Base-by-base conservation (phyloP, 1,140 invertebrate genomes). In the Lepidurus couesii region DNA sequence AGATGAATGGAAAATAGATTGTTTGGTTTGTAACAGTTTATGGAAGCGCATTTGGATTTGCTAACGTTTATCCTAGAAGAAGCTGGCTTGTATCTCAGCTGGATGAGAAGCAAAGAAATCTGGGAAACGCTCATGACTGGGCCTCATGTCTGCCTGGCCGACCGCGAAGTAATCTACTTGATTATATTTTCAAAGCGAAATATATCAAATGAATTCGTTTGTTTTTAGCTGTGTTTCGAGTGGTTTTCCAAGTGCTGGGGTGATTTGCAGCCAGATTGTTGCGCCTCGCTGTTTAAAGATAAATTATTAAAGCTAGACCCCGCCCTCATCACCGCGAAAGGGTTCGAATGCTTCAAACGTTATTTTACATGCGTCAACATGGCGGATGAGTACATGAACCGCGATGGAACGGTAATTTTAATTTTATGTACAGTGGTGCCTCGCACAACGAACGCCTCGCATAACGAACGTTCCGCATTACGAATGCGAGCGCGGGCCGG, bases 301-400 rank as follows among this genome's bases (percentile, higher is more conserved):
- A 86, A 87, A 80, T 81, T 88, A 4, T 81, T 88, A 34, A 84
- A 85, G 74, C 81, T 87, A 9, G 86, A 88, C 79, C 84, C 87
- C 9, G 80, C 83, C 5, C 83, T 84, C 43, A 81, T 88, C 13
- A 86, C 84, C 77, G 82, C 83, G 43, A 85, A 85, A 80, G 86
- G 86, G n/a, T 88, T 88, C 82, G 82, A 82, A 10, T 88, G 87
- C 81, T 86, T 88, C 77, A 87, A 86, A 79, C 85, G 84, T 44
- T 88, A 86, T 79, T 88, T 88, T 84, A 86, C 88, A 82, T 85
- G 83, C 81, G 86, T 88, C 42, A 89, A 89, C 81, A 81, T 85
- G 10, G 83, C 84, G 79, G 87, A 88, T 75, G 84, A 87, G 42
- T 84, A 84, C 78, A 78, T 88, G 75, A 65, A 65, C 84, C 42